phyloP scores from a whole-genome alignment of 2,797 vertebrate species.

The Pangasius mekongensis region DNA sequence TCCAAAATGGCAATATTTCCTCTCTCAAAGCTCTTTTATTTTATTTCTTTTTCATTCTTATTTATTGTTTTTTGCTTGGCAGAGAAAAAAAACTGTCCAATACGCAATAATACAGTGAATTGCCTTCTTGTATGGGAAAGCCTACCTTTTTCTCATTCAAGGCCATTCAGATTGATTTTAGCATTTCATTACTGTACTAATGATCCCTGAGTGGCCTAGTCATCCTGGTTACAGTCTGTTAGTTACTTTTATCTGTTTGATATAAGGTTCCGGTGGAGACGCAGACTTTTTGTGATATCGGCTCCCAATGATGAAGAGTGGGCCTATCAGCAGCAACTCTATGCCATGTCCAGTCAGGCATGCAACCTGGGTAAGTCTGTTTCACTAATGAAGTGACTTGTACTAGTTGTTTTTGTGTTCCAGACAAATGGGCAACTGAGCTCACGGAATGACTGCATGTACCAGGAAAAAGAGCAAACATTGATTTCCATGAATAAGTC shows the following conservation, averaged over 20 bases:
- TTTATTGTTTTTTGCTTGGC: background rate
- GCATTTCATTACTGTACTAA: constrained; percentile 11
- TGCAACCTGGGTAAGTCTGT: constrained; percentile 94
- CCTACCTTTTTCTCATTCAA: background rate
- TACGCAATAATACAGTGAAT: background rate
- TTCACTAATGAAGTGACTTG: background rate
- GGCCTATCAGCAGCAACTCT: constrained; percentile 98
- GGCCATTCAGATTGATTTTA: constrained; percentile 1
- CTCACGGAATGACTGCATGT: background rate
- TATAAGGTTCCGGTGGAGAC: constrained; percentile 95
- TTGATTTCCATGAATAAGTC: background rate
- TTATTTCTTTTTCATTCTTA: background rate
- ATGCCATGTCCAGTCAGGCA: constrained; percentile 91
- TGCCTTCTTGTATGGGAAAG: background rate
- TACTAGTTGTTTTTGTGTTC: background rate
- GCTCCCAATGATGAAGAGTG: constrained; percentile 95
- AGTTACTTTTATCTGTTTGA: constrained; percentile 40
- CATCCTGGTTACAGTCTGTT: constrained; percentile 20
- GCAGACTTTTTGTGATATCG: constrained; percentile 94
- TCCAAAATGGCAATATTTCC: background rate
- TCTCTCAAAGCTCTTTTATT: background rate
- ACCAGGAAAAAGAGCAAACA: background rate
- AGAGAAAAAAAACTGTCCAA: background rate
- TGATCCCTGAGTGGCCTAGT: background rate
- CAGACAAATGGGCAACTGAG: background rate